A percentile compares a stretch with the other conserved stretches of the same genome.
Conservation (phyloP, 2,888 invertebrate genomes). For the Conops quadrifasciatus region DNA sequence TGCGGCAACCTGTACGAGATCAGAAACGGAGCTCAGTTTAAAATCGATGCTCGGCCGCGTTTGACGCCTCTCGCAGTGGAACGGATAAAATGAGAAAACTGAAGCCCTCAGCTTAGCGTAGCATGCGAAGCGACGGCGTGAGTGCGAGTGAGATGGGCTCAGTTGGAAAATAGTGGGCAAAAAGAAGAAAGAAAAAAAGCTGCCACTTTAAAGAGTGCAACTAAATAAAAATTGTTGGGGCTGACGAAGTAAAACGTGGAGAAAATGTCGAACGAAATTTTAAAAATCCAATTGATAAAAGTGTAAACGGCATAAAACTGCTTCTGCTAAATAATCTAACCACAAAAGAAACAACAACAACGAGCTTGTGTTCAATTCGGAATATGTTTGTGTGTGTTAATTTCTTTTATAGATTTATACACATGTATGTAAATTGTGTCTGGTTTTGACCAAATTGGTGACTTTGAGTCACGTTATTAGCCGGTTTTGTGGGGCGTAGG, state of each 20-base stretch:
- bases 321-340: neutral
- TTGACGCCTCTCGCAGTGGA: constrained; percentile 24
- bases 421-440: constrained; percentile 1
- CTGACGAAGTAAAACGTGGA: neutral
- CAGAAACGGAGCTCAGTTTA: constrained; percentile 27
- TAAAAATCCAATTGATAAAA: neutral
- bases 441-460: constrained; percentile 7
- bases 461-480: neutral
- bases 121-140: constrained; percentile 40
- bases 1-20: constrained; percentile 29
- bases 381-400: constrained; percentile 1
- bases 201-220: constrained; percentile 2
- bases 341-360: constrained; percentile 6
- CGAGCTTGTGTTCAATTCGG: constrained; percentile 1
- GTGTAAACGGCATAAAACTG: neutral
- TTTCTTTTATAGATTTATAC: neutral
- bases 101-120: neutral
- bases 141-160: constrained; percentile 43
- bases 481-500: neutral
- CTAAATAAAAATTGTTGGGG: neutral
- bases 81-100: constrained; percentile 4
- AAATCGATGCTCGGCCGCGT: constrained; percentile 29
- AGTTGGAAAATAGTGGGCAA: constrained; percentile 1
- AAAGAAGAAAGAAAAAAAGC: neutral
- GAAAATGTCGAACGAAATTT: neutral